phyloP scores from a whole-genome alignment of 2,797 vertebrate genomes.

The Protosalanx chinensis region DNA sequence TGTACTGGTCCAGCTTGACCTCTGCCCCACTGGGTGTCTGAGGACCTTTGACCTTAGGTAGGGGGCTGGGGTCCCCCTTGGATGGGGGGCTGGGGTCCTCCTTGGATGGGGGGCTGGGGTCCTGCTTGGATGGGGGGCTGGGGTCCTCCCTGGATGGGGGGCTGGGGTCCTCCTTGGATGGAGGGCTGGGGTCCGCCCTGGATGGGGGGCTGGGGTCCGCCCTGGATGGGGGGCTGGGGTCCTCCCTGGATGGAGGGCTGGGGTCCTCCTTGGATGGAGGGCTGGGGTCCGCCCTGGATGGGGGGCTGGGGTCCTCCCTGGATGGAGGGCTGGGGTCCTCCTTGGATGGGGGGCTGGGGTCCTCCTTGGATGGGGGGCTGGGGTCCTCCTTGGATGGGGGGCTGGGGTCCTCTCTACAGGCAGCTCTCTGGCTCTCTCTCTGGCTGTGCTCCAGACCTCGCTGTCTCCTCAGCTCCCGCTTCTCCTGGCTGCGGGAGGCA shows the following conservation, averaged over 20 bases:
- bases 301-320: constrained; percentile 29
- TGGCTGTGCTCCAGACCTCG: constrained; percentile 92
- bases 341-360: constrained; percentile 35
- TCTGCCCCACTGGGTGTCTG: constrained; percentile 38
- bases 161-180: neutral
- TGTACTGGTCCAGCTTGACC: constrained; percentile 70
- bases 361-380: constrained; percentile 57
- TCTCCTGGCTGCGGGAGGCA: constrained; percentile 78
- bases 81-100: constrained; percentile 44
- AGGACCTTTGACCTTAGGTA: constrained; percentile 53
- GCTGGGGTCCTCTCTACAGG: constrained; percentile 37
- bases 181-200: constrained; percentile 50
- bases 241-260: constrained; percentile 46
- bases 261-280: constrained; percentile 51
- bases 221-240: constrained; percentile 55
- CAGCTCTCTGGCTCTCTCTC: constrained; percentile 81
- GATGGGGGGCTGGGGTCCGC: constrained; percentile 44
- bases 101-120: constrained; percentile 37
- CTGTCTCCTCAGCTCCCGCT: constrained; percentile 85
- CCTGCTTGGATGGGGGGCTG: constrained; percentile 28
- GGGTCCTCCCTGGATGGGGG: constrained; percentile 51
- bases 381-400: constrained; percentile 55
- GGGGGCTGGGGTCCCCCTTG: constrained; percentile 50
- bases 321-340: constrained; percentile 49
- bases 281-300: constrained; percentile 29